These are phyloP conservation scores for Artibeus jamaicensis DNA, from an alignment of 2,797 vertebrate species.

Conservation along the genomic window DNA sequence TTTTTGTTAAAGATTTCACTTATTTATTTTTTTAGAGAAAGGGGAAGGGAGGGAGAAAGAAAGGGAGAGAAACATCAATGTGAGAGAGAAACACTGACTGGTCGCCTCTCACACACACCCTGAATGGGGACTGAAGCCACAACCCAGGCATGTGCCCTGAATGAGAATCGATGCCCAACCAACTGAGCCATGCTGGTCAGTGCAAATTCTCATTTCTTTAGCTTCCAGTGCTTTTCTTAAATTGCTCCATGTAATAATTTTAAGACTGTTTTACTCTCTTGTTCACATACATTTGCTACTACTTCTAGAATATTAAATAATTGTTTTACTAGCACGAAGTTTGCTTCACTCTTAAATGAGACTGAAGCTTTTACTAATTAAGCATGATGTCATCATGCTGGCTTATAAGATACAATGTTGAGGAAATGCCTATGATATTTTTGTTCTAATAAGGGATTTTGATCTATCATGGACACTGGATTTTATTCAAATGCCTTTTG, in stretches of 20 bases:
- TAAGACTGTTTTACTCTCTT: neutral
- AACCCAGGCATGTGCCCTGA: neutral
- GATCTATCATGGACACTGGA: neutral
- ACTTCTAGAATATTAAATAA: neutral
- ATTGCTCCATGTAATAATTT: neutral
- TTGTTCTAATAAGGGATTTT: neutral
- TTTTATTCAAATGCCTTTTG: conserved; percentile 12
- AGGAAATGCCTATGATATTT: neutral
- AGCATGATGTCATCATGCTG: neutral
- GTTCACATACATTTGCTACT: neutral
- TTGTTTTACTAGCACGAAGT: neutral
- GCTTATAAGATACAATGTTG: neutral
- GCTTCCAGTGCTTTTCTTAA: neutral
- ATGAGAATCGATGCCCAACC: neutral
- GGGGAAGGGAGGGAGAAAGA: neutral
- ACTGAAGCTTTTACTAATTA: neutral
- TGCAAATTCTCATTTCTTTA: neutral
- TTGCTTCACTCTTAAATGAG: neutral
- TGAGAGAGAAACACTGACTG: no score
- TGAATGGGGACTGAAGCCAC: neutral
- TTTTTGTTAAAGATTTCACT: neutral
- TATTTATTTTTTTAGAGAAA: neutral
- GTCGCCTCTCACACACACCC: neutral
- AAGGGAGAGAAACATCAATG: no score
- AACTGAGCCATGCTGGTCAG: neutral